Conservation (phyloP, 1,140 invertebrate species). For the Linepithema humile region DNA sequence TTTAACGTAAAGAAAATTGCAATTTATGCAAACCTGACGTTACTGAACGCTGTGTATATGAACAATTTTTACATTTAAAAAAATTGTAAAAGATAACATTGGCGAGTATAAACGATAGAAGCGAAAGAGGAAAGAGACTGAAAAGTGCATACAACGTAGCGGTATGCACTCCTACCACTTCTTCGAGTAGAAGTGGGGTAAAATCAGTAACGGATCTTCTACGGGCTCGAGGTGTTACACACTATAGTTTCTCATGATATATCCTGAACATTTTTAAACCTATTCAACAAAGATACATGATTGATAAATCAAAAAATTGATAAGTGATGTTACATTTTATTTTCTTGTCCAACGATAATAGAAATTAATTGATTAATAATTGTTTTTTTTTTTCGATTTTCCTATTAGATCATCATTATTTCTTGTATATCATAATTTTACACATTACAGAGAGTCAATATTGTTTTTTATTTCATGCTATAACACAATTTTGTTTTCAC, state of each 20-base stretch:
- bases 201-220: conserved; percentile 19
- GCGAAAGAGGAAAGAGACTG: conserved; percentile 12
- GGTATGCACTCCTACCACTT: background rate
- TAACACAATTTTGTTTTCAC: too few species aligned
- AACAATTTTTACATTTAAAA: background rate
- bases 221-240: background rate
- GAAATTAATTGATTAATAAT: background rate
- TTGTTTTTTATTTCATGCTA: too few species aligned
- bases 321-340: background rate
- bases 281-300: background rate
- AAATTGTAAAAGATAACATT: background rate
- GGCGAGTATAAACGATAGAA: background rate
- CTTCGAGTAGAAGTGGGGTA: conserved; percentile 14
- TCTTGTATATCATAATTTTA: too few species aligned
- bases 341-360: background rate
- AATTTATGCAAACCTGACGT: too few species aligned
- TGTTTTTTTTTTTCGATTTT: too few species aligned
- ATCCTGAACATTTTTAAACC: background rate
- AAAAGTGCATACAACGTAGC: background rate
- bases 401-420: too few species aligned
- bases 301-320: background rate
- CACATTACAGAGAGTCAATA: too few species aligned
- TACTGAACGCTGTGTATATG: background rate
- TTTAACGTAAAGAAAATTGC: too few species aligned
- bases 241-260: background rate